Conservation (phyloP, 2,888 invertebrate genomes). For the Strigamia transsilvanica region DNA sequence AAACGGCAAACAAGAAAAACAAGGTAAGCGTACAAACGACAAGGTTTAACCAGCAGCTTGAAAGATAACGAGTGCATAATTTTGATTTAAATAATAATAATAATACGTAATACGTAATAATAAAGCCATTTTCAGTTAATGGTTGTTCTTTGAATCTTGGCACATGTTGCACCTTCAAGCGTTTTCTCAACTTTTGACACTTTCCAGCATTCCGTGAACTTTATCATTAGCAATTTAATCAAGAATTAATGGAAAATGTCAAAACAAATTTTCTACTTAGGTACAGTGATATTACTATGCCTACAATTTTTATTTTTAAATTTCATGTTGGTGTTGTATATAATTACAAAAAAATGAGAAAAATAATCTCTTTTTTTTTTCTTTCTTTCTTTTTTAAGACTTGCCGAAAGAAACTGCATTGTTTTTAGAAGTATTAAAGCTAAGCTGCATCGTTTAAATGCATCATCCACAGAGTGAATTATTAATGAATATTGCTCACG, state of each 20-base stretch:
- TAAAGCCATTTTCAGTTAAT: not conserved
- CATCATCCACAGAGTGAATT: not conserved
- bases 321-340: slow-evolving; percentile 7
- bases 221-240: slow-evolving; percentile 26
- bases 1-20: not conserved
- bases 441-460: not conserved
- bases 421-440: too few relatives aligned
- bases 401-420: slow-evolving; percentile 24
- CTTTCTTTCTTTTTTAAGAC: not conserved
- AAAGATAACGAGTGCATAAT: not conserved
- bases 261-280: slow-evolving; percentile 7
- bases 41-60: not conserved
- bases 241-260: slow-evolving; percentile 26
- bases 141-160: not conserved
- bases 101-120: not conserved
- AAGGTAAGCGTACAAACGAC: not conserved
- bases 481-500: not conserved
- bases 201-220: not conserved
- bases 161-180: not conserved
- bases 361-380: too few relatives aligned
- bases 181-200: slow-evolving; percentile 21
- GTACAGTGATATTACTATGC: not conserved
- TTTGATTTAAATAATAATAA: not conserved
- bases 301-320: not conserved
- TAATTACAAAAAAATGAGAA: too few relatives aligned